Conservation (phyloP, 1,140 invertebrate genomes). For the Macrosteles quadrilineatus region DNA sequence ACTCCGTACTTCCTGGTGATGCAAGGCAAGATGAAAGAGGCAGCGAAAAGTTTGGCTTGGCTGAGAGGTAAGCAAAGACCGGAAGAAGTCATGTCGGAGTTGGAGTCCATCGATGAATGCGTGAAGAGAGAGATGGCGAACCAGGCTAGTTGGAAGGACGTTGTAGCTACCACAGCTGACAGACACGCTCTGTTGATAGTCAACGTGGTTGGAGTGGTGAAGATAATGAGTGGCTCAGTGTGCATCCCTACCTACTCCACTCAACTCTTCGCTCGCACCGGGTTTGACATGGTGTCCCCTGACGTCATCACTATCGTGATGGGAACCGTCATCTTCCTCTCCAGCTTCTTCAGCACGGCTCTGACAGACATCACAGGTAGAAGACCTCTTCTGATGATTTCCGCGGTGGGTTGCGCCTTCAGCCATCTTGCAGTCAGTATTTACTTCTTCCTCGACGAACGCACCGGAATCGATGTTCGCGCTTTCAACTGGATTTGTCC, state of each 20-base stretch:
- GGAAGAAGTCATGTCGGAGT: slow-evolving; percentile 36
- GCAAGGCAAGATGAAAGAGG: slow-evolving; percentile 49
- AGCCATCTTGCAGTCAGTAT: slow-evolving; percentile 39
- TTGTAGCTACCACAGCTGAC: slow-evolving; percentile 34
- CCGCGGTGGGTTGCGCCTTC: slow-evolving; percentile 40
- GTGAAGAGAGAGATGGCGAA: slow-evolving; percentile 26
- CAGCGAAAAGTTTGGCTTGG: slow-evolving; percentile 62
- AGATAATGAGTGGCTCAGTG: slow-evolving; percentile 39
- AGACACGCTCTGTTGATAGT: slow-evolving; percentile 39
- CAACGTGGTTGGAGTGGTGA: slow-evolving; percentile 34
- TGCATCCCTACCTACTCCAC: slow-evolving; percentile 38
- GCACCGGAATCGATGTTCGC: background rate
- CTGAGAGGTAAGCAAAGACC: slow-evolving; percentile 53
- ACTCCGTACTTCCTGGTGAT: slow-evolving; percentile 19
- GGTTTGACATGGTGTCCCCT: slow-evolving; percentile 4
- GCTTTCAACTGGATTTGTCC: slow-evolving; percentile 3
- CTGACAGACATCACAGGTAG: slow-evolving; percentile 53
- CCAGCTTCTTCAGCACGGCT: slow-evolving; percentile 42
- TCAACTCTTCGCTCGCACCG: slow-evolving; percentile 31
- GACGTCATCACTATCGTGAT: slow-evolving; percentile 38
- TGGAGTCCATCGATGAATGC: slow-evolving; percentile 29
- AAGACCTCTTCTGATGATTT: slow-evolving; percentile 51
- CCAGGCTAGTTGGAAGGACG: slow-evolving; percentile 28
- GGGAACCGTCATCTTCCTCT: slow-evolving; percentile 36
- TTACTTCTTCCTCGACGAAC: slow-evolving; percentile 20